These are phyloP conservation scores for Tinea pellionella DNA, from an alignment of 2,888 invertebrate species.

Conservation along the genomic window DNA sequence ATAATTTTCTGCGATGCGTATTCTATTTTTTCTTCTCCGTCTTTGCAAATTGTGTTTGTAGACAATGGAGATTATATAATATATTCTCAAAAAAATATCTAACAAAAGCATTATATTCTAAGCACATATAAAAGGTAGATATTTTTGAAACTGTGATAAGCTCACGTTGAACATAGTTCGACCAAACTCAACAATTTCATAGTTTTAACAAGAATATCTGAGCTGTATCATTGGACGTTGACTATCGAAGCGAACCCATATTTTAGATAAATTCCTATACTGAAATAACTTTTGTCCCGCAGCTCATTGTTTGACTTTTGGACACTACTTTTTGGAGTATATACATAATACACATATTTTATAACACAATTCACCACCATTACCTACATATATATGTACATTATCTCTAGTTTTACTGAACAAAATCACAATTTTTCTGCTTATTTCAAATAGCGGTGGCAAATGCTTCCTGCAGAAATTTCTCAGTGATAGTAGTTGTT, in stretches of 20 bases:
- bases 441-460: too few species aligned
- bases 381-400: too few species aligned
- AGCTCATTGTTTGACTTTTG: too few species aligned
- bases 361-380: too few species aligned
- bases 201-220: neutral
- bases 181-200: neutral
- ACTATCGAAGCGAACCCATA: neutral
- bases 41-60: slow-evolving; percentile 2
- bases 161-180: neutral
- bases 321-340: too few species aligned
- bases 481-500: too few species aligned
- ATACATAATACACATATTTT: too few species aligned
- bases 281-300: too few species aligned
- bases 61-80: neutral
- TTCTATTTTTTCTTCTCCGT: slow-evolving; percentile 1
- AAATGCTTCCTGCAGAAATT: too few species aligned
- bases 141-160: neutral
- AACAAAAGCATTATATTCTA: neutral
- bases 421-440: too few species aligned
- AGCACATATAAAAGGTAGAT: neutral
- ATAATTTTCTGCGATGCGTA: slow-evolving; percentile 9
- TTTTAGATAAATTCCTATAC: neutral
- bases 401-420: too few species aligned
- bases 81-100: neutral
- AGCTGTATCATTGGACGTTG: neutral